A percentile compares a stretch with the other conserved stretches of the same genome.
phyloP scores from a whole-genome alignment of 2,797 vertebrate genomes.

The Numenius phaeopus region DNA sequence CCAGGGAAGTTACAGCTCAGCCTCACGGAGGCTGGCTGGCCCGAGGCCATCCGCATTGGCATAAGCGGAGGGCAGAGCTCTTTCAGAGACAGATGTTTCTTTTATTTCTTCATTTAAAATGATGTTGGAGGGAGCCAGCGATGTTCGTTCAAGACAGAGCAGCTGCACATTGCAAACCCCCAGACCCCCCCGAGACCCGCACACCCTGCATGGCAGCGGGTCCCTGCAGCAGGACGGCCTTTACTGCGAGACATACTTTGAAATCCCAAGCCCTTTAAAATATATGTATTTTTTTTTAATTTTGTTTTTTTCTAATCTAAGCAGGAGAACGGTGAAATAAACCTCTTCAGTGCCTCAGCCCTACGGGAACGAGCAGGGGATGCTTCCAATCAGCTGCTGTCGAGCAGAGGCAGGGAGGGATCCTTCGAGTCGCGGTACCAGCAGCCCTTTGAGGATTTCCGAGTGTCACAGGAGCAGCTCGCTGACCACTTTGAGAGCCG shows the following conservation, averaged over 20 bases:
- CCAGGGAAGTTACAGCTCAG: background rate
- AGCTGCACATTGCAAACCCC: background rate
- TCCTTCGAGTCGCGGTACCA: slow-evolving; percentile 93
- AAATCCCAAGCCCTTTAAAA: background rate
- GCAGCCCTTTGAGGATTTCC: slow-evolving; percentile 92
- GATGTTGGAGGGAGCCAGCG: background rate
- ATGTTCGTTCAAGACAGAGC: background rate
- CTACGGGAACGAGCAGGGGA: slow-evolving; percentile 89
- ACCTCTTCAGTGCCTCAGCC: slow-evolving; percentile 80
- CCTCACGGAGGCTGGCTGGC: background rate
- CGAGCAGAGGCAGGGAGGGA: slow-evolving; percentile 87
- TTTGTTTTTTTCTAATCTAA: slow-evolving; percentile 43
- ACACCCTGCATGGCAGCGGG: background rate
- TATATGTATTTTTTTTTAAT: background rate
- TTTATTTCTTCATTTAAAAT: background rate
- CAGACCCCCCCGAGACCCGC: background rate
- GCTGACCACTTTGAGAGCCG: slow-evolving; percentile 91
- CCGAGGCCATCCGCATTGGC: background rate
- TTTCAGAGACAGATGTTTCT: background rate
- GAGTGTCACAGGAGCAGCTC: slow-evolving; percentile 91
- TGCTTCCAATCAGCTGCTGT: slow-evolving; percentile 82
- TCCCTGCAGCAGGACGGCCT: background rate
- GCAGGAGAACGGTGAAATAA: slow-evolving; percentile 92
- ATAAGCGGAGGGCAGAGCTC: background rate
- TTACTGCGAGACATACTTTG: background rate